Conservation (phyloP, 2,113 vertebrate genomes). For the Salminus brasiliensis region DNA sequence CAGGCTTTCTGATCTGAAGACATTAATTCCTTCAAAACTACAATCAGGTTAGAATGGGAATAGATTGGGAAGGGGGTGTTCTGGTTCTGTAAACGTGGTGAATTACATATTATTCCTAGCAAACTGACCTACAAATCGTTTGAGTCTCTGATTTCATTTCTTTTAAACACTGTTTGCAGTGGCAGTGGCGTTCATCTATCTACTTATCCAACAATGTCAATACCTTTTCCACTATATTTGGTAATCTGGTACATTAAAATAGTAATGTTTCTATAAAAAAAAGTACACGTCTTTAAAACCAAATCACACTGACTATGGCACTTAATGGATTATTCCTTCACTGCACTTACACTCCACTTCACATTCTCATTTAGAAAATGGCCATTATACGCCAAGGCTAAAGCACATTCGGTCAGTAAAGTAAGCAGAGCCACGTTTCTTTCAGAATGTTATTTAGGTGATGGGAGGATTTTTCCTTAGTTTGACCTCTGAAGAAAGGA, state of each 20-base stretch:
- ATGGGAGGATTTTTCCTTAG: slow-evolving; percentile 19
- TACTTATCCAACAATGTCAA: background rate
- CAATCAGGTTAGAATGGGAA: background rate
- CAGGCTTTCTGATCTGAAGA: background rate
- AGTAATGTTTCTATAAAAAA: too few relatives aligned
- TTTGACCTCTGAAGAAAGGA: background rate
- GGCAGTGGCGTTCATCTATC: background rate
- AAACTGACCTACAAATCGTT: background rate
- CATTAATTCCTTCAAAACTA: background rate
- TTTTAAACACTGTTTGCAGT: background rate
- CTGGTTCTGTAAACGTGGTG: background rate
- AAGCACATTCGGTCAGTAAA: slow-evolving; percentile 14
- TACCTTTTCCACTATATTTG: background rate
- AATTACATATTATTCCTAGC: background rate
- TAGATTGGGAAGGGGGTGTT: background rate
- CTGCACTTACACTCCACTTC: background rate
- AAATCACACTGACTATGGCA: background rate
- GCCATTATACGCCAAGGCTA: background rate
- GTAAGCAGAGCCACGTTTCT: slow-evolving; percentile 16
- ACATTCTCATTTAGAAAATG: background rate
- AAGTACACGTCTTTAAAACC: background rate
- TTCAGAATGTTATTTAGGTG: slow-evolving; percentile 34
- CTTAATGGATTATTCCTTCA: background rate
- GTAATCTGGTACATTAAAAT: background rate
- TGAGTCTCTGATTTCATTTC: background rate